Percentiles rank a stretch among this genome's conserved stretches.
Evolutionary conservation across 2,797 vertebrate species (phyloP).

Genomic region (Allobates femoralis): DNA sequence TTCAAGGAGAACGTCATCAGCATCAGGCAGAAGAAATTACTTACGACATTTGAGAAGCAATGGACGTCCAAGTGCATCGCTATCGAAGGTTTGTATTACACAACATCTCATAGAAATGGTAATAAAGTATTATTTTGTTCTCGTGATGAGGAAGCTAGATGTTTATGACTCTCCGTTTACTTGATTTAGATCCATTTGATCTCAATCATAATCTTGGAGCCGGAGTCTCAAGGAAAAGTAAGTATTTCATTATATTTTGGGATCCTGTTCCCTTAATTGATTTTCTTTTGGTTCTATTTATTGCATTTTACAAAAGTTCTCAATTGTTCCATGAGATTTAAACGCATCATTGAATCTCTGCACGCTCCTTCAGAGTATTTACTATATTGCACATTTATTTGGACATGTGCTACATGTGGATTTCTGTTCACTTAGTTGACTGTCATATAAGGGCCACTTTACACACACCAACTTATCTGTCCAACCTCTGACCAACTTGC

Average conservation of each 20-base stretch:
- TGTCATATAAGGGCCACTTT: too few relatives aligned
- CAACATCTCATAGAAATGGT: not conserved
- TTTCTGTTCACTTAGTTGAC: too few relatives aligned
- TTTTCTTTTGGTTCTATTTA: not conserved
- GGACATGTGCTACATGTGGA: too few relatives aligned
- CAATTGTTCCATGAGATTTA: too few relatives aligned
- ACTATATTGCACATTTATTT: too few relatives aligned
- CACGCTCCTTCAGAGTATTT: too few relatives aligned
- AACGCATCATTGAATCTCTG: too few relatives aligned
- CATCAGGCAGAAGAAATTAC: slow-evolving; percentile 92
- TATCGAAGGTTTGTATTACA: slow-evolving; percentile 86
- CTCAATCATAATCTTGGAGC: slow-evolving; percentile 98
- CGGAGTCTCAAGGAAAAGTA: slow-evolving; percentile 98
- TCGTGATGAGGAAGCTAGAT: too few relatives aligned
- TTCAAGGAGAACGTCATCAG: slow-evolving; percentile 98
- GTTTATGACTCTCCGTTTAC: not conserved
- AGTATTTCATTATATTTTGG: slow-evolving; percentile 66
- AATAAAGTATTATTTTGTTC: not conserved
- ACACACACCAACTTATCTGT: too few relatives aligned
- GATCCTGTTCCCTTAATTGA: not conserved
- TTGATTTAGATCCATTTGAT: slow-evolving; percentile 91
- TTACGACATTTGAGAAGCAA: slow-evolving; percentile 98
- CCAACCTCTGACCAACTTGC: too few relatives aligned
- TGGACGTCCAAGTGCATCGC: slow-evolving; percentile 99
- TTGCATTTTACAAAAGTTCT: too few relatives aligned